Conservation (phyloP, 1,140 invertebrate genomes). For the Condylostylus longicornis region DNA sequence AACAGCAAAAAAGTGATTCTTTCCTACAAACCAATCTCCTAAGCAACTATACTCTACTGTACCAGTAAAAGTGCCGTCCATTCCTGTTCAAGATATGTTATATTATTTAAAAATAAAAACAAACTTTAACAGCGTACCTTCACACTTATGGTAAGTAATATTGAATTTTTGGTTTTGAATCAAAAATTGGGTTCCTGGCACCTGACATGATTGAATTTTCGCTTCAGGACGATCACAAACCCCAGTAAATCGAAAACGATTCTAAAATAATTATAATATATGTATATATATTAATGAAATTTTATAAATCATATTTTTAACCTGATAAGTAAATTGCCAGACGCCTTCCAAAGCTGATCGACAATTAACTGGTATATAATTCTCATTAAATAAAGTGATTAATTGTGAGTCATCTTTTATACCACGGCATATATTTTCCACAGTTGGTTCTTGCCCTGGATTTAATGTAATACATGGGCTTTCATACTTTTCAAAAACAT, state of each 20-base stretch:
- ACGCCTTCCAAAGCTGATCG: conserved; percentile 84
- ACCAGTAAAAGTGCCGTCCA: conserved; percentile 72
- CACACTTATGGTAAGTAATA: conserved; percentile 82
- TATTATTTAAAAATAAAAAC: no score
- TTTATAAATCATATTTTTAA: conserved; percentile 27
- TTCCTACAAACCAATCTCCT: conserved; percentile 88
- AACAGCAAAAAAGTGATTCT: conserved; percentile 89
- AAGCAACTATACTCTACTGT: conserved; percentile 86
- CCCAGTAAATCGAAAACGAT: conserved; percentile 76
- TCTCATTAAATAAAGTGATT: conserved; percentile 77
- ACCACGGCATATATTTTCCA: conserved; percentile 59
- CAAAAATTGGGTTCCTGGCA: conserved; percentile 85
- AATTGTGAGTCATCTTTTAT: conserved; percentile 63
- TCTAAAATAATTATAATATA: conserved; percentile 37
- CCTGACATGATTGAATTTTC: conserved; percentile 85
- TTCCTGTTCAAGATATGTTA: no score
- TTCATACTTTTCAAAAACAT: conserved; percentile 80
- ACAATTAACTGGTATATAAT: conserved; percentile 82
- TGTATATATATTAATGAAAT: no score
- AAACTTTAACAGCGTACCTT: no score
- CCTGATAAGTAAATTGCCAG: conserved; percentile 88
- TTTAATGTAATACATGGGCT: conserved; percentile 56
- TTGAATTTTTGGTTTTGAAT: conserved; percentile 96
- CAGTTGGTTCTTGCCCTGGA: conserved; percentile 44
- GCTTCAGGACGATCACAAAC: conserved; percentile 78